These are phyloP conservation scores for Bubo bubo DNA, from an alignment of 2,113 vertebrate species.

Conservation along the genomic window DNA sequence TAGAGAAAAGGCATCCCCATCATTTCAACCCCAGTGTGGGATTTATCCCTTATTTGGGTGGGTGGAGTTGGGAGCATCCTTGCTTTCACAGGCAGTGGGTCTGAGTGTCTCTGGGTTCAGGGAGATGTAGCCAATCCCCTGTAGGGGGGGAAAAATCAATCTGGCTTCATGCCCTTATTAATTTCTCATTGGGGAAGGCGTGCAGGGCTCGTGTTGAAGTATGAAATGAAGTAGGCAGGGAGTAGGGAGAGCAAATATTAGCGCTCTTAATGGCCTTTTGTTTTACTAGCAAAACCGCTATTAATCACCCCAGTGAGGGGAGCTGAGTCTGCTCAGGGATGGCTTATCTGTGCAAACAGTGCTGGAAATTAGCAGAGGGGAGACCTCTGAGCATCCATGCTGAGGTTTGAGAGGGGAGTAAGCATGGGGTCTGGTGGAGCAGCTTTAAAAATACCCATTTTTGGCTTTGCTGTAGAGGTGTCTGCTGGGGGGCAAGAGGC, in stretches of 20 bases:
- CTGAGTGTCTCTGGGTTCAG: not conserved
- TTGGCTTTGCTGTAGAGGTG: not conserved
- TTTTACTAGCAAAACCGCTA: not conserved
- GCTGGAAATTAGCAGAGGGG: not conserved
- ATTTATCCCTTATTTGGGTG: not conserved
- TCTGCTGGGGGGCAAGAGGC: not conserved
- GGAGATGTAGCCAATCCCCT: fast-evolving
- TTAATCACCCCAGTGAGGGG: not conserved
- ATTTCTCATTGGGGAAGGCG: not conserved
- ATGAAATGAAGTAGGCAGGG: slow-evolving; percentile 45
- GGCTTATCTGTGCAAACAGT: not conserved
- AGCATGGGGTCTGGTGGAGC: fast-evolving
- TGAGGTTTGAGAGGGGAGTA: fast-evolving
- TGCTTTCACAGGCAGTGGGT: not conserved
- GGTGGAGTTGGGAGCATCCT: not conserved
- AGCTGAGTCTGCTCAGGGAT: not conserved
- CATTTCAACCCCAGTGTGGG: fast-evolving
- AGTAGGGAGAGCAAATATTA: slow-evolving; percentile 52
- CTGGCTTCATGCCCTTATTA: not conserved
- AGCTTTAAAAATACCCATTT: not conserved
- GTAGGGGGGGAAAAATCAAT: not conserved
- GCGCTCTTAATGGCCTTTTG: slow-evolving; percentile 44
- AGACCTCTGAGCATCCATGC: fast-evolving
- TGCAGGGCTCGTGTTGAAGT: not conserved
- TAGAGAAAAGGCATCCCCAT: fast-evolving